Evolutionary conservation across 2,888 invertebrate species (phyloP).

Genomic region (Synanthedon andrenaeformis): DNA sequence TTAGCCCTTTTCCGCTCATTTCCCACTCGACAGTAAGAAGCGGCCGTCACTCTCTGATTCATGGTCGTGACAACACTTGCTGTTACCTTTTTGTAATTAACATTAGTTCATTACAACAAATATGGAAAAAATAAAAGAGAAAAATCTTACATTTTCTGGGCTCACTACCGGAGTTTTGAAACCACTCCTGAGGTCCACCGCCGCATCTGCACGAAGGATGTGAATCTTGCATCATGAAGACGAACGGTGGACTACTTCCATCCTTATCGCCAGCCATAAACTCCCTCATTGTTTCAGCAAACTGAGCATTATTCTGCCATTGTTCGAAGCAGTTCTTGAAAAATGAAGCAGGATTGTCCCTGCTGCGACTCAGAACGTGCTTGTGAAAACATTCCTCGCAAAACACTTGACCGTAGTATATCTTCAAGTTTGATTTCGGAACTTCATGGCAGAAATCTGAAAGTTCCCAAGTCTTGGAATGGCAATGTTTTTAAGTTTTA

Average conservation of each 20-base stretch:
- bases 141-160: conserved; percentile 44
- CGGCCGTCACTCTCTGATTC: too few relatives aligned
- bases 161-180: conserved; percentile 25
- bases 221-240: conserved; percentile 47
- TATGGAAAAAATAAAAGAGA: neutral
- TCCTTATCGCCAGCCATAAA: conserved; percentile 41
- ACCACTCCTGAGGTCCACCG: conserved; percentile 34
- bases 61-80: too few relatives aligned
- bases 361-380: conserved; percentile 36
- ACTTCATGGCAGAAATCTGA: conserved; percentile 45
- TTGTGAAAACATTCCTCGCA: conserved; percentile 55
- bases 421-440: conserved; percentile 41
- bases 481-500: too few relatives aligned
- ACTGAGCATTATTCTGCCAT: conserved; percentile 48
- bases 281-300: conserved; percentile 41
- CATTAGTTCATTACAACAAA: too few relatives aligned
- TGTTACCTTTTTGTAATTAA: too few relatives aligned
- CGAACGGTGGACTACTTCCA: conserved; percentile 26
- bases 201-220: conserved; percentile 45
- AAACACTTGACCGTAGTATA: conserved; percentile 60
- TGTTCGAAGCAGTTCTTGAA: conserved; percentile 54
- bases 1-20: too few relatives aligned
- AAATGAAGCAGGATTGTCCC: conserved; percentile 51
- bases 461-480: conserved; percentile 6
- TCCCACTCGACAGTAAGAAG: too few relatives aligned